A percentile compares a stretch with the other conserved stretches of the same genome.
phyloP scores from a whole-genome alignment of 2,888 invertebrate genomes.

The Merodon equestris region DNA sequence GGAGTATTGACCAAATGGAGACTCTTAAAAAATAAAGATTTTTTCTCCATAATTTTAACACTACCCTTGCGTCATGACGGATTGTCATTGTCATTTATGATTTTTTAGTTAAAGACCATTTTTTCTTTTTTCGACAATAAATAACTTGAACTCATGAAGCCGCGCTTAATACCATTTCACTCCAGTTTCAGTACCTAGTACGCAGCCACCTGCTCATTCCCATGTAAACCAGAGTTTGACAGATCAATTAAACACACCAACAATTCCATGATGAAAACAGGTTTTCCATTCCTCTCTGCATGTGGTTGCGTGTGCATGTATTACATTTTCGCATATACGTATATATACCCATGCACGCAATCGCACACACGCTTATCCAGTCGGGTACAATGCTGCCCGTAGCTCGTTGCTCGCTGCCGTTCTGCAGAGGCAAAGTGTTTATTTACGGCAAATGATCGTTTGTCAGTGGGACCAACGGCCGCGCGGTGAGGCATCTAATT shows the following conservation, averaged over 20 bases:
- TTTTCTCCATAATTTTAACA: too few species aligned
- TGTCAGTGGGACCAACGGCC: conserved; percentile 49
- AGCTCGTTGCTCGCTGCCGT: too few species aligned
- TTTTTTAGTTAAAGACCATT: too few species aligned
- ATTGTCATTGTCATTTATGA: too few species aligned
- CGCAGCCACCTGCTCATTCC: conserved; percentile 23
- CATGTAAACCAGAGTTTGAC: conserved; percentile 59
- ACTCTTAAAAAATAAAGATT: too few species aligned
- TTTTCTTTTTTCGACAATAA: too few species aligned
- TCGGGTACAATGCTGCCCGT: conserved; percentile 6
- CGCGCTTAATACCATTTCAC: too few species aligned
- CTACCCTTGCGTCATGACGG: too few species aligned
- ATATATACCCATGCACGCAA: conserved; percentile 52
- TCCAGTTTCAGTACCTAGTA: conserved; percentile 39
- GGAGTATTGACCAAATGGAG: too few species aligned
- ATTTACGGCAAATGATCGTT: conserved; percentile 64
- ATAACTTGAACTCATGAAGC: too few species aligned
- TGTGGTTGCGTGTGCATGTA: neutral
- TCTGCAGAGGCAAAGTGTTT: conserved; percentile 58
- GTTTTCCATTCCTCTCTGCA: conserved; percentile 38
- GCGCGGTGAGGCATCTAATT: conserved; percentile 39
- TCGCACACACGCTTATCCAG: conserved; percentile 11
- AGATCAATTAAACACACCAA: conserved; percentile 64
- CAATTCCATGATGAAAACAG: conserved; percentile 59
- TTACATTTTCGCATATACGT: conserved; percentile 7